These are phyloP conservation scores for Eurytoma adleriae DNA, from an alignment of 2,888 invertebrate species.

Conservation along the genomic window DNA sequence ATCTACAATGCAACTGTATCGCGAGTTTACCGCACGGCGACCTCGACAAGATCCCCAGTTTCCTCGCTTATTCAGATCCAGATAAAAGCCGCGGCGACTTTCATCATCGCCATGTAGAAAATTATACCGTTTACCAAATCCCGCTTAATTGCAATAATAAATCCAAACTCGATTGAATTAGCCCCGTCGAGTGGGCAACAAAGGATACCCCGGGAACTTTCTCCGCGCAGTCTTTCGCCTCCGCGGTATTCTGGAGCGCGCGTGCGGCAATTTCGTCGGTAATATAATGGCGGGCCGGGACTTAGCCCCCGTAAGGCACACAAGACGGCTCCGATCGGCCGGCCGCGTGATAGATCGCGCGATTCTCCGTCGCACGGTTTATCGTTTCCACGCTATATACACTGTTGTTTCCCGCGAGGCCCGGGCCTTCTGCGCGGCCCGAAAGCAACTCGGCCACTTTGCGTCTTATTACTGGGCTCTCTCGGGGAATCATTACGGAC, in stretches of 20 bases:
- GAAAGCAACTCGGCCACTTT: conserved; percentile 47
- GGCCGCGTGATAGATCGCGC: conserved; percentile 39
- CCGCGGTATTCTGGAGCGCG: conserved; percentile 56
- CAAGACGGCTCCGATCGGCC: not conserved
- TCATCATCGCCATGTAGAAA: not conserved
- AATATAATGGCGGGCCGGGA: conserved; percentile 59
- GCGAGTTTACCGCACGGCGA: not conserved
- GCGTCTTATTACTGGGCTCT: conserved; percentile 41
- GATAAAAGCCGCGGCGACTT: conserved; percentile 14
- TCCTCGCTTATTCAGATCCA: not conserved
- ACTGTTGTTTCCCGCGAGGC: not conserved
- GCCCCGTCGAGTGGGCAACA: not conserved
- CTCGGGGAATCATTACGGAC: conserved; percentile 38
- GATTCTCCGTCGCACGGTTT: conserved; percentile 33
- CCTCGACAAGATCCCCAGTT: not conserved
- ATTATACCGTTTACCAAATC: not conserved
- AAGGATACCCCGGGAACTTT: conserved; percentile 43
- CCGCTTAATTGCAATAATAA: not conserved
- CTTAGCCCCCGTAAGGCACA: conserved; percentile 61
- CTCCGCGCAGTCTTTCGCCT: not conserved
- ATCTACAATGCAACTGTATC: not conserved
- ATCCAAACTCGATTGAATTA: not conserved
- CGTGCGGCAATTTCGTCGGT: conserved; percentile 61
- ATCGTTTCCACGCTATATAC: conserved; percentile 25
- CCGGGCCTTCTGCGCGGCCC: not conserved